These are phyloP conservation scores for Drosophila percnosoma DNA, from an alignment of 2,888 invertebrate genomes.

Conservation along the genomic window DNA sequence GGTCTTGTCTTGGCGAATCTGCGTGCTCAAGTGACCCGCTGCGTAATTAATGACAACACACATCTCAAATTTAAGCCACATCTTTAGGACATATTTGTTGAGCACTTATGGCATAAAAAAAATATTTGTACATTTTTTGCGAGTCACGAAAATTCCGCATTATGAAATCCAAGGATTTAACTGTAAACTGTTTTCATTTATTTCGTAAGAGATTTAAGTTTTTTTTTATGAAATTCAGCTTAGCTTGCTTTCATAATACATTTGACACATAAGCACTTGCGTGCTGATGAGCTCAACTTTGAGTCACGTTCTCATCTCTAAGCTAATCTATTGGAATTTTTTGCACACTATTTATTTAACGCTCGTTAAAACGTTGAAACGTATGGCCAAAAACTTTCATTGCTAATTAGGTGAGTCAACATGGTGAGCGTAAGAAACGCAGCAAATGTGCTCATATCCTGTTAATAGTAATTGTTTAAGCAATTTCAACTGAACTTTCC, in stretches of 20 bases:
- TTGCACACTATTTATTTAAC: constrained; percentile 24
- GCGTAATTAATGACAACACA: constrained; percentile 71
- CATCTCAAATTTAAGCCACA: constrained; percentile 36
- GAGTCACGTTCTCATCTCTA: constrained; percentile 17
- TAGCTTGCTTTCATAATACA: neutral
- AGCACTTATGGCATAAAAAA: neutral
- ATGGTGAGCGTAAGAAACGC: constrained; percentile 24
- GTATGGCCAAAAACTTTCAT: constrained; percentile 40
- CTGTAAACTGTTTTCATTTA: neutral
- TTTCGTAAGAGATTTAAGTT: neutral
- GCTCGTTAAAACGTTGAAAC: constrained; percentile 7
- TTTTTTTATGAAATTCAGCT: neutral
- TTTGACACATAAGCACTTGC: neutral
- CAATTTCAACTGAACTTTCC: constrained; percentile 44
- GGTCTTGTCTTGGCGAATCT: constrained; percentile 1
- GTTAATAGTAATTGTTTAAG: constrained; percentile 50
- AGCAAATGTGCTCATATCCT: constrained; percentile 53
- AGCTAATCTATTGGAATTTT: constrained; percentile 25
- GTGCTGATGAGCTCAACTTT: constrained; percentile 5
- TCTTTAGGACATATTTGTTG: constrained; percentile 34
- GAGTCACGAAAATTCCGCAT: constrained; percentile 2
- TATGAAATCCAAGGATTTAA: constrained; percentile 12
- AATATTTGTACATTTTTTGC: neutral
- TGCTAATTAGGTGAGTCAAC: constrained; percentile 55
- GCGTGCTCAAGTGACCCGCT: constrained; percentile 77